A percentile compares a stretch with the other conserved stretches of the same genome.
These are phyloP conservation scores for Oophaga pumilio DNA, from an alignment of 2,113 vertebrate species.

Conservation along the genomic window DNA sequence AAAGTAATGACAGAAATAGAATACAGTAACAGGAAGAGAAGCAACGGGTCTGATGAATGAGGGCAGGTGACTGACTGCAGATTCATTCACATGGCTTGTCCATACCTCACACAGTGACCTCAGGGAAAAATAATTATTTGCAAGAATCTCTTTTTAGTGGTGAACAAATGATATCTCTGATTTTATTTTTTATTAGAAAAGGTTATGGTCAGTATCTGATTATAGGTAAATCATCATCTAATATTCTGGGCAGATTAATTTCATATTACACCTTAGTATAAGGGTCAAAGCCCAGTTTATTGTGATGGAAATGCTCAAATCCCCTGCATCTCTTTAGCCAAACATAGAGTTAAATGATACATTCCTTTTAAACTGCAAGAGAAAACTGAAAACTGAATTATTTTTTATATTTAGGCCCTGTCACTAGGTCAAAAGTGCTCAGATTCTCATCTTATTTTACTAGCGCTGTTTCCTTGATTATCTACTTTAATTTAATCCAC, in stretches of 20 bases:
- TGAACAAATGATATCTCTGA: neutral
- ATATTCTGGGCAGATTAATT: neutral
- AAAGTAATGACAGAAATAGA: slow-evolving; percentile 66
- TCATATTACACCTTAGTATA: neutral
- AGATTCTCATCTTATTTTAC: no score
- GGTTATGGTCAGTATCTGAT: no score
- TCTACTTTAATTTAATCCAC: no score
- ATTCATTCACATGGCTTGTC: slow-evolving; percentile 4
- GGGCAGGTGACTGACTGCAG: slow-evolving; percentile 62
- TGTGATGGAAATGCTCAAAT: neutral
- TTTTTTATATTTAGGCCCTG: no score
- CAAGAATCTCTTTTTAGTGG: neutral
- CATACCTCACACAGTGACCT: neutral
- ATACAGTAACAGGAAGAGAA: slow-evolving; percentile 56
- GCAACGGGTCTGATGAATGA: slow-evolving; percentile 58
- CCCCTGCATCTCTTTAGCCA: neutral
- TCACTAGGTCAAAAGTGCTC: no score
- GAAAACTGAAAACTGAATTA: neutral
- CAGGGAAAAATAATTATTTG: neutral
- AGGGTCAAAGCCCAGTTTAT: neutral
- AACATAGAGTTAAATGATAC: neutral
- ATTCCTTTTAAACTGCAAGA: neutral
- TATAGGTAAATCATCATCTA: no score
- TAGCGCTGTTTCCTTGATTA: no score
- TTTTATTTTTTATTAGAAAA: no score